A percentile compares a stretch with the other conserved stretches of the same genome.
Evolutionary conservation across 2,113 vertebrate species (phyloP).

Genomic region (Notechis scutatus): DNA sequence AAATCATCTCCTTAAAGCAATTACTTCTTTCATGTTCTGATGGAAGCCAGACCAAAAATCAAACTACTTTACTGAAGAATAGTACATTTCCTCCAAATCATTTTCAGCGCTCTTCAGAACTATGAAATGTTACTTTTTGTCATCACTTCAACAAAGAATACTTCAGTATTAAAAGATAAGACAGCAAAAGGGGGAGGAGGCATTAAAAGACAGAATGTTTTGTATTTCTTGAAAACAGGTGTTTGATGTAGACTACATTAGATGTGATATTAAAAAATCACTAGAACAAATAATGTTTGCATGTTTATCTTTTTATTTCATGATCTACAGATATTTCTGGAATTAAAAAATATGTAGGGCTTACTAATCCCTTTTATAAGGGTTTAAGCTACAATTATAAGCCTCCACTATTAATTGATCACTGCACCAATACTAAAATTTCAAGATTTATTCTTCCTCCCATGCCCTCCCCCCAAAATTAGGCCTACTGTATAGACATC

Average conservation of each 20-base stretch:
- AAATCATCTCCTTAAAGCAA: neutral
- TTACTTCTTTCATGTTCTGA: neutral
- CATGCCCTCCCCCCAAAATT: neutral
- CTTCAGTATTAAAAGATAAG: neutral
- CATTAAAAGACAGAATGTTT: neutral
- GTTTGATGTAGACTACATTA: neutral
- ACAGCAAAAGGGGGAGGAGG: neutral
- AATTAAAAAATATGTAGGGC: conserved; percentile 24
- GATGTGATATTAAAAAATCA: neutral
- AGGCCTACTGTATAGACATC: conserved; percentile 7
- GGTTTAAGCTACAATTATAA: neutral
- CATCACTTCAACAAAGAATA: neutral
- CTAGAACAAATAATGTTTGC: neutral
- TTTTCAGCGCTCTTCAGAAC: neutral
- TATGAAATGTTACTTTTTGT: neutral
- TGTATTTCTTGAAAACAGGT: neutral
- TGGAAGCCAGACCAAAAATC: neutral
- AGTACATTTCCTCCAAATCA: neutral
- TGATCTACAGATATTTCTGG: neutral
- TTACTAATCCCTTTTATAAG: conserved; percentile 8
- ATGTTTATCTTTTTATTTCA: conserved; percentile 37
- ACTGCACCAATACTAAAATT: conserved; percentile 18
- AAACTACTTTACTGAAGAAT: neutral
- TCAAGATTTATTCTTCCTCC: neutral
- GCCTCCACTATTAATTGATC: conserved; percentile 6